Evolutionary conservation across 2,113 vertebrate genomes (phyloP), one percentile per base, ranked within the genome.

Genomic region (Thymallus thymallus): DNA sequence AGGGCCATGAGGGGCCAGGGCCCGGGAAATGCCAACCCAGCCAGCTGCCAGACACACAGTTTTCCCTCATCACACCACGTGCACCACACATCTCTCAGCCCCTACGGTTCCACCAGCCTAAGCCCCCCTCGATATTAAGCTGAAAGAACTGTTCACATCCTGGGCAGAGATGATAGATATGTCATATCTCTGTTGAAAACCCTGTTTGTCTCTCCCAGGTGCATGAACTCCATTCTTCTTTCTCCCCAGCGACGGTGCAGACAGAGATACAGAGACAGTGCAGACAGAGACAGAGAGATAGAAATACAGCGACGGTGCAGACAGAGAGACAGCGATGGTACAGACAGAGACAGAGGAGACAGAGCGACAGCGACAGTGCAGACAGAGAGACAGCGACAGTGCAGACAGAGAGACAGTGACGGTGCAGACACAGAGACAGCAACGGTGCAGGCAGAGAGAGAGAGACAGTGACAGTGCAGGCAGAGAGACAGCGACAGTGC

Each of bases 181-280:
- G 93, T 95, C 95, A 93, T 93, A 94, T 95, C 94, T 93, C 89
- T 89, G 48, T 51, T 51, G 93, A 94, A 94, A 94, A 94, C 93
- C 93, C 85, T 94, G 93, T 95, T 96, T 96, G 94, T 95, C 92
- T 95, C 95, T 91, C 91, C 89, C 95, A 96, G 95, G 95, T 96
- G 95, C 93, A 94, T 86, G 81, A 85, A 87, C 87, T 89, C 92
- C 86, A 90, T 83, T 91, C 90, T 92, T 76, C 75, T 78, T 18
- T 51, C 48, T 51, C 48, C 13, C 88, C 89, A 81, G 35, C 6
- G 6, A 35, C 5, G 32, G 32, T 35, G 32, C 32, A 35, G 32
- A 35, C 32, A 35, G 6, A 35, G 30, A 32, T 4, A 32, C 30
- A 32, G 30, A 32, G 30, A 35, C 30, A 5, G 30, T 32, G 4